A percentile compares a stretch with the other conserved stretches of the same genome.
phyloP scores from a whole-genome alignment of 2,797 vertebrate genomes.

The Macropus fuliginosus region DNA sequence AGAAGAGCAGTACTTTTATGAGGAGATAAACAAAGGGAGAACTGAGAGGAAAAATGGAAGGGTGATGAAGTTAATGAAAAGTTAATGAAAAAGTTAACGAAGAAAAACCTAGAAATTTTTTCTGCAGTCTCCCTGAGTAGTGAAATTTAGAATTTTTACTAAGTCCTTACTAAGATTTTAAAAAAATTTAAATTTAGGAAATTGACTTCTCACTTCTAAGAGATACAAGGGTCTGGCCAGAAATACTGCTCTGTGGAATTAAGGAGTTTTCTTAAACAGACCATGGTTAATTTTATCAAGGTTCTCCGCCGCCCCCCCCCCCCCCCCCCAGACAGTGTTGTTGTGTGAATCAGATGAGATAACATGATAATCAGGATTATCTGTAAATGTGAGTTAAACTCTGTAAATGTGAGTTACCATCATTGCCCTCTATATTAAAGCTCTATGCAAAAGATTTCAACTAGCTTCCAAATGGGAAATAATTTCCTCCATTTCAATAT shows the following conservation, averaged over 20 bases:
- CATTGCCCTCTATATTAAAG: background rate
- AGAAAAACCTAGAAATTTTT: background rate
- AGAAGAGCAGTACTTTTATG: background rate
- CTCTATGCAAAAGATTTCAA: background rate
- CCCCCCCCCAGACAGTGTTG: background rate
- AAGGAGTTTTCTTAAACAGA: background rate
- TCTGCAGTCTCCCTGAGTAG: background rate
- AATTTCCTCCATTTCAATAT: background rate
- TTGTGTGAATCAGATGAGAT: background rate
- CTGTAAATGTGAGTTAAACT: background rate
- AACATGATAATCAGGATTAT: background rate
- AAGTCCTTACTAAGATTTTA: no score
- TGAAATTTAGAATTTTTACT: background rate
- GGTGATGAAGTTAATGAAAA: background rate
- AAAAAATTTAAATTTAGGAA: background rate
- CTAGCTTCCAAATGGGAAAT: background rate
- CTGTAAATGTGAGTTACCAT: background rate
- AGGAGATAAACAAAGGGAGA: background rate
- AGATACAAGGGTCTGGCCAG: background rate
- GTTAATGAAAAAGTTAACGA: background rate
- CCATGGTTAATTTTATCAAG: background rate
- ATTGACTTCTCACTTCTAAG: background rate
- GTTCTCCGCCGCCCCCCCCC: fast-evolving
- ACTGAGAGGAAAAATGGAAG: background rate
- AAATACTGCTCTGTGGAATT: background rate